Base-by-base conservation (phyloP, 2,888 invertebrate species). In the Megamerina dolium region DNA sequence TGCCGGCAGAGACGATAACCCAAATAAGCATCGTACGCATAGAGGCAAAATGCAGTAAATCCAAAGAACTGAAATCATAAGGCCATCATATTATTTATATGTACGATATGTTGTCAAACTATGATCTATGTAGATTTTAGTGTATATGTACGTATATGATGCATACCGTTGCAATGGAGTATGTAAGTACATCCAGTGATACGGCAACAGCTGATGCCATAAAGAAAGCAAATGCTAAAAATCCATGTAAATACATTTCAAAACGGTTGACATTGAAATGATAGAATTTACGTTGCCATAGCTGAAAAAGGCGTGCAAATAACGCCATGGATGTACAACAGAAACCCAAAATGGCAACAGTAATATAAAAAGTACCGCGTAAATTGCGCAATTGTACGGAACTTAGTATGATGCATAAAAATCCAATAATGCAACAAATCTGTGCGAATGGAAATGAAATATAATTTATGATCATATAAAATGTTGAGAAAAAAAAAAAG, bases 391-490 rank as follows among this genome's bases (percentile, higher is more conserved):
- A 46, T n/a, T 53, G 53, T 35, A 66, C 55, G 14, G 59, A 47
- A 20, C 61, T 63, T 53, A 57, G 56, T 17, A 58, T 45, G 33
- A 64, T 57, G 51, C 61, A 64, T 13, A 63, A 51, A 16, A 61
- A 54, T 13, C 66, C 66, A 23, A 57, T 49, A n/a, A 63, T 54
- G 17, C 51, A 55, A 53, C 57, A 52, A 3, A 51, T 9, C 56
- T 56, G 38, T 0, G 32, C 21, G 18, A 31, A 14, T 21, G 10
- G 14, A 5, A 13, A n/a, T n/a, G n/a, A n/a, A n/a, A n/a, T n/a
- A n/a, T n/a, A n/a, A n/a, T n/a, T n/a, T n/a, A n/a, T n/a, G n/a
- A n/a, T n/a, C n/a, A n/a, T n/a, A n/a, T n/a, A n/a, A n/a, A n/a
- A n/a, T n/a, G n/a, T n/a, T n/a, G n/a, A n/a, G n/a, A n/a, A n/a